Evolutionary conservation across 2,888 invertebrate species (phyloP), one percentile per base, ranked within the genome.

Genomic region (Dolichomitus sp.): DNA sequence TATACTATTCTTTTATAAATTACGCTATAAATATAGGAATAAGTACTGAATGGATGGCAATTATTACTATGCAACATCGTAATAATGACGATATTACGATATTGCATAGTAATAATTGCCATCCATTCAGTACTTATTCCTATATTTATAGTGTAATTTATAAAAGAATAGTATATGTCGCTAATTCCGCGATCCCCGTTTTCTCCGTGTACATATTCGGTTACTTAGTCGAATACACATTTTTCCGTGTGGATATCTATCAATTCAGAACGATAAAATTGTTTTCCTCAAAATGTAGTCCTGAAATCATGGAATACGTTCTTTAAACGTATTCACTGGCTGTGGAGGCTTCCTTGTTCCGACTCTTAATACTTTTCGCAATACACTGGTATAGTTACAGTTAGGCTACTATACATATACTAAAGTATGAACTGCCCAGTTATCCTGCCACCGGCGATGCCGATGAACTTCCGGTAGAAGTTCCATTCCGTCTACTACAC

Each of bases 401-500:
- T 7, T 7, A 59, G 37, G 59, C 2, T n/a, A 30, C 33, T 33
- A 37, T 59, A 37, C 59, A 59, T 59, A 61, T 37, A 19, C 61
- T 37, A 61, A 61, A 61, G 48, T 76, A 63, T 42, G 74, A 82
- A 70, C 69, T 50, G 65, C 50, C 59, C 65, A 54, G 81, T 81
- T 77, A 69, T 27, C 52, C 73, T 37, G 54, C 63, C 74, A 48
- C 52, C 40, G 66, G 61, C 52, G 17, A 40, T 63, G 69, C 73
- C 77, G 68, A 63, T 76, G 37, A 52, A 75, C 82, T 82, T 82
- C 82, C 74, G 78, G 63, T 33, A 65, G 57, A 73, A 78, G 74
- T 75, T 82, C 52, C 59, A 74, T 59, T 54, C 19, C 27, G 33
- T 69, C 27, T 37, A 42, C 66, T 66, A 30, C 54, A 65, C 65